phyloP scores from a whole-genome alignment of 2,113 vertebrate species.

The Pollimyrus isidori region DNA sequence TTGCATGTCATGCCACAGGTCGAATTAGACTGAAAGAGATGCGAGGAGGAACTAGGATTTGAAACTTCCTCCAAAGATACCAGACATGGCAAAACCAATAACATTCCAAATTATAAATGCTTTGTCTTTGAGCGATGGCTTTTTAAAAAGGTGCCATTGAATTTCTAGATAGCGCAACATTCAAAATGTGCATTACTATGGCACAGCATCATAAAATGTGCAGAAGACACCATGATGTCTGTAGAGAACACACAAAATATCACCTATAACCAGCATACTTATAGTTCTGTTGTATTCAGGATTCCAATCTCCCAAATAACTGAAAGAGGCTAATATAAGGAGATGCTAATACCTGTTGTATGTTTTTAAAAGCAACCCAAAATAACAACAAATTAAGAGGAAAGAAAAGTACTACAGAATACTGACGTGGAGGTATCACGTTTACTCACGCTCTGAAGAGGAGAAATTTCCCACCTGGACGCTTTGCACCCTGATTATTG shows the following conservation, averaged over 20 bases:
- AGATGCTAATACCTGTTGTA: background rate
- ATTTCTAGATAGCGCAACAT: background rate
- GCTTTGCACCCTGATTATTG: background rate
- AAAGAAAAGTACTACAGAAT: background rate
- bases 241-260: background rate
- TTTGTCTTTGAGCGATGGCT: background rate
- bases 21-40: conserved; percentile 7
- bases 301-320: background rate
- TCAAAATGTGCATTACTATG: background rate
- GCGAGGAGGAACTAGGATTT: background rate
- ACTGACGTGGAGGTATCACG: background rate
- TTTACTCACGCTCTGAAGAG: conserved; percentile 14
- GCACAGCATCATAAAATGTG: background rate
- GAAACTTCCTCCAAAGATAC: background rate
- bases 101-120: background rate
- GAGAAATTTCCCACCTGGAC: background rate
- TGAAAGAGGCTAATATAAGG: background rate
- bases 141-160: background rate
- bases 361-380: background rate
- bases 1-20: background rate
- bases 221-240: background rate
- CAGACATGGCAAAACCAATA: background rate
- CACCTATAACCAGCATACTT: background rate
- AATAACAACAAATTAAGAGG: background rate
- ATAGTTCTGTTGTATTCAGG: background rate